Evolutionary conservation across 2,113 vertebrate genomes (phyloP).

Genomic region (Trinectes maculatus): DNA sequence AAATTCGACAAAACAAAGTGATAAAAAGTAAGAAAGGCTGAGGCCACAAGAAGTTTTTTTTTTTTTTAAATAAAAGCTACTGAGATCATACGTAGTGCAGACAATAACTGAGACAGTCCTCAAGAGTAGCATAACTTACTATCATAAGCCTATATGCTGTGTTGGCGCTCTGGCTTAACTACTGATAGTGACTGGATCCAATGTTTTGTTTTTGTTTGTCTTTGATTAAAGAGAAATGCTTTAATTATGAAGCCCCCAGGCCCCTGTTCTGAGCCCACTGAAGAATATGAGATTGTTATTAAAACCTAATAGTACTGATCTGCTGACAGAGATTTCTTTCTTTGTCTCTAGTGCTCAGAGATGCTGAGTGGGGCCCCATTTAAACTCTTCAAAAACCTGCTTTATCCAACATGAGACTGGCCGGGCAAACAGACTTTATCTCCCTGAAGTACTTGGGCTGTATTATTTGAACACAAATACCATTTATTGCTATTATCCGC

Average conservation of each 20-base stretch:
- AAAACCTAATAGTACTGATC: constrained; percentile 73
- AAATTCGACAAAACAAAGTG: constrained; percentile 42
- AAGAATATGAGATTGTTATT: constrained; percentile 72
- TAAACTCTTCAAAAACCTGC: constrained; percentile 50
- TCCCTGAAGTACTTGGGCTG: constrained; percentile 38
- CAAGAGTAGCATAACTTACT: constrained; percentile 53
- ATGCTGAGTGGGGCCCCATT: constrained; percentile 56
- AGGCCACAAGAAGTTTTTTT: constrained; percentile 46
- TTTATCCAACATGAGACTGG: constrained; percentile 42
- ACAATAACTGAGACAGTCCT: constrained; percentile 42
- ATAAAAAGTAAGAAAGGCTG: constrained; percentile 32
- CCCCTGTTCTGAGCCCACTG: constrained; percentile 57
- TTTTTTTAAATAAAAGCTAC: constrained; percentile 25
- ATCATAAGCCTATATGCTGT: constrained; percentile 61
- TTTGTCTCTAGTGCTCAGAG: constrained; percentile 47
- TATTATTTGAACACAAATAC: constrained; percentile 65
- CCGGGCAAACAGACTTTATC: constrained; percentile 42
- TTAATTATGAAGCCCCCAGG: constrained; percentile 66
- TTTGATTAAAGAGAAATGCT: constrained; percentile 73
- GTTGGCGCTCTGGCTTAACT: constrained; percentile 60
- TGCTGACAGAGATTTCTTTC: constrained; percentile 63
- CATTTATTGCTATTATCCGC: constrained; percentile 38
- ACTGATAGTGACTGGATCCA: constrained; percentile 49
- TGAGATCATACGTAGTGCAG: constrained; percentile 23
- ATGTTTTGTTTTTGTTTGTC: constrained; percentile 68